Percentiles rank a stretch among this genome's conserved stretches.
These are phyloP conservation scores for Machimus rusticus DNA, from an alignment of 2,888 invertebrate genomes.

Conservation along the genomic window DNA sequence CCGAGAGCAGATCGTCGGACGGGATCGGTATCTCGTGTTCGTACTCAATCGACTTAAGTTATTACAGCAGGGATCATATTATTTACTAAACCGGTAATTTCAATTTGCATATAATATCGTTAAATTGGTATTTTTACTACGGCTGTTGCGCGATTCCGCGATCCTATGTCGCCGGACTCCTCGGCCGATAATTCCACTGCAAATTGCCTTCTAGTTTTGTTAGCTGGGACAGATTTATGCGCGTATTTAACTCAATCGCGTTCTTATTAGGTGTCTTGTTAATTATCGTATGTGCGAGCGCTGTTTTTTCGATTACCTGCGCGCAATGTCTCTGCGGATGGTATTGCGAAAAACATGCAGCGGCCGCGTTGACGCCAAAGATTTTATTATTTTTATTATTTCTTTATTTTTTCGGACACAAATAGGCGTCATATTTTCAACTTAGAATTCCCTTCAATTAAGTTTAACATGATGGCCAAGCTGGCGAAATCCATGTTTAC, in stretches of 20 bases:
- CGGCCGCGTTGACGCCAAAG: background rate
- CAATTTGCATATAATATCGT: slow-evolving; percentile 45
- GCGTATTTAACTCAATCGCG: slow-evolving; percentile 27
- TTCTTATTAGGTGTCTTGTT: slow-evolving; percentile 28
- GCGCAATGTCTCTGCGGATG: background rate
- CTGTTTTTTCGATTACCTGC: background rate
- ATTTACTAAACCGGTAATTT: slow-evolving; percentile 45
- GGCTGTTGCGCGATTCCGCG: slow-evolving; percentile 48
- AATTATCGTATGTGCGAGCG: slow-evolving; percentile 12
- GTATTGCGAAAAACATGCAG: background rate
- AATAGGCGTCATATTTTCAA: background rate
- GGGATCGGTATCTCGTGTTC: slow-evolving; percentile 8
- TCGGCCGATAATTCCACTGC: background rate
- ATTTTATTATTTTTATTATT: background rate
- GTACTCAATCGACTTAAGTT: slow-evolving; percentile 35
- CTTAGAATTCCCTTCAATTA: background rate
- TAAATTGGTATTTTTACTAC: slow-evolving; percentile 39
- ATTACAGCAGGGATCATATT: slow-evolving; percentile 43
- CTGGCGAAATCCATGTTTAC: background rate
- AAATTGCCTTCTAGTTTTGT: slow-evolving; percentile 26
- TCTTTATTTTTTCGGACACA: background rate
- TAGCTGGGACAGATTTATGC: slow-evolving; percentile 25
- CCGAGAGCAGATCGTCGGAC: background rate
- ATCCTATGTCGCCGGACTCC: slow-evolving; percentile 46
- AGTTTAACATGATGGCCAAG: background rate